Percentiles rank a stretch among this genome's conserved stretches.
phyloP scores from a whole-genome alignment of 2,888 invertebrate genomes.

The Mechanitis messenoides region DNA sequence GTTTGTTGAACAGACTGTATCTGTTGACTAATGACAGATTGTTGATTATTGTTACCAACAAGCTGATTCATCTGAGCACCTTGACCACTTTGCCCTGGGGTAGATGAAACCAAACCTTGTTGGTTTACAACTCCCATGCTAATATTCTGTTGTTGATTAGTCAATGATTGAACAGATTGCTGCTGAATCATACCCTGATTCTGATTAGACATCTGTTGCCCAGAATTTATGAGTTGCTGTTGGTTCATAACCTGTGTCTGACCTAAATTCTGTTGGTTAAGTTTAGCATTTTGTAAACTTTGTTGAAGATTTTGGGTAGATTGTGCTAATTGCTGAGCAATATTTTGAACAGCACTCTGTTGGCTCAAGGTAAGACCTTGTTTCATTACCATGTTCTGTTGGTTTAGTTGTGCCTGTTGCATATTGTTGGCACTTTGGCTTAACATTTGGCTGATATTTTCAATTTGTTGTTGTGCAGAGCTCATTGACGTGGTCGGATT shows the following conservation, averaged over 20 bases:
- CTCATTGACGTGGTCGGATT: slow-evolving; percentile 66
- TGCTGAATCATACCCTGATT: slow-evolving; percentile 63
- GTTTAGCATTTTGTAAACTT: slow-evolving; percentile 67
- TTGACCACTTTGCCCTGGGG: slow-evolving; percentile 57
- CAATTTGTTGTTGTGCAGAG: slow-evolving; percentile 79
- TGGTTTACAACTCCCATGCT: slow-evolving; percentile 68
- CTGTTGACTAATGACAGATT: slow-evolving; percentile 67
- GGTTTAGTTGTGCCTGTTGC: slow-evolving; percentile 63
- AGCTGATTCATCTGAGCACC: slow-evolving; percentile 68
- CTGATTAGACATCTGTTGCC: slow-evolving; percentile 66
- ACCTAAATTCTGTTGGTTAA: slow-evolving; percentile 63
- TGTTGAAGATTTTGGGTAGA: slow-evolving; percentile 62
- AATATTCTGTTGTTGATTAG: slow-evolving; percentile 65
- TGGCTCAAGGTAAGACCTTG: slow-evolving; percentile 64
- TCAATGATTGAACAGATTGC: slow-evolving; percentile 63
- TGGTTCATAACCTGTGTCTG: slow-evolving; percentile 66
- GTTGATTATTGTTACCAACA: slow-evolving; percentile 57
- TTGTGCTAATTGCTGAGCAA: slow-evolving; percentile 67
- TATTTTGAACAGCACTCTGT: slow-evolving; percentile 67
- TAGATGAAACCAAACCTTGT: slow-evolving; percentile 58
- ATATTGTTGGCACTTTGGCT: slow-evolving; percentile 71
- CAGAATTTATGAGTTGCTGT: slow-evolving; percentile 69
- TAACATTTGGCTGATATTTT: slow-evolving; percentile 77
- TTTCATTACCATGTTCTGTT: slow-evolving; percentile 67
- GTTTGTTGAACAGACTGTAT: slow-evolving; percentile 70